Evolutionary conservation across 2,888 invertebrate genomes (phyloP).

Genomic region (Andrena haemorrhoa): DNA sequence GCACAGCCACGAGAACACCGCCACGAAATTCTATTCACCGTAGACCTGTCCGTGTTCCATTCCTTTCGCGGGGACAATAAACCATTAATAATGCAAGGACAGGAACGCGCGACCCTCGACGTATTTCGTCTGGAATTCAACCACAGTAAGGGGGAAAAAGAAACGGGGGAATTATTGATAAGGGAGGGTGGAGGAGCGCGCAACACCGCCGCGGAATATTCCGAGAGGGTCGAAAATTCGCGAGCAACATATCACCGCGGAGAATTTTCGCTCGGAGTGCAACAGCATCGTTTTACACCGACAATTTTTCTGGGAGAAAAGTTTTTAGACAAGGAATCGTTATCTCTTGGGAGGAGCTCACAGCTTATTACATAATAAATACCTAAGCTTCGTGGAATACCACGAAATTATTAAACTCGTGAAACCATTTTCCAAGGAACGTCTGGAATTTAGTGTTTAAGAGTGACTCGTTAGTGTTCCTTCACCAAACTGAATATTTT

Average conservation of each 20-base stretch:
- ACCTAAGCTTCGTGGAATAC: too few species aligned
- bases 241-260: not conserved
- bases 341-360: too few species aligned
- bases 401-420: too few species aligned
- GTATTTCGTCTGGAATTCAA: conserved; percentile 20
- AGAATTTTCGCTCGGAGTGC: conserved; percentile 4
- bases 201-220: conserved; percentile 1
- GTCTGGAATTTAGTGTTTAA: too few species aligned
- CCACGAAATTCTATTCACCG: conserved; percentile 3
- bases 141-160: conserved; percentile 24
- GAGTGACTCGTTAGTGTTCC: too few species aligned
- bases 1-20: not conserved
- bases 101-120: conserved; percentile 12
- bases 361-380: too few species aligned
- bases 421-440: too few species aligned
- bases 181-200: not conserved
- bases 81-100: conserved; percentile 35
- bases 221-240: conserved; percentile 8
- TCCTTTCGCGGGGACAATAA: not conserved
- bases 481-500: too few species aligned
- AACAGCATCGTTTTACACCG: not conserved
- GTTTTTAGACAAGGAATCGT: too few species aligned
- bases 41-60: conserved; percentile 2
- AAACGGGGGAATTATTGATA: conserved; percentile 37
- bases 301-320: not conserved